Evolutionary conservation across 2,888 invertebrate species (phyloP), one percentile per base, ranked within the genome.

Genomic region (Gryllus longicercus): DNA sequence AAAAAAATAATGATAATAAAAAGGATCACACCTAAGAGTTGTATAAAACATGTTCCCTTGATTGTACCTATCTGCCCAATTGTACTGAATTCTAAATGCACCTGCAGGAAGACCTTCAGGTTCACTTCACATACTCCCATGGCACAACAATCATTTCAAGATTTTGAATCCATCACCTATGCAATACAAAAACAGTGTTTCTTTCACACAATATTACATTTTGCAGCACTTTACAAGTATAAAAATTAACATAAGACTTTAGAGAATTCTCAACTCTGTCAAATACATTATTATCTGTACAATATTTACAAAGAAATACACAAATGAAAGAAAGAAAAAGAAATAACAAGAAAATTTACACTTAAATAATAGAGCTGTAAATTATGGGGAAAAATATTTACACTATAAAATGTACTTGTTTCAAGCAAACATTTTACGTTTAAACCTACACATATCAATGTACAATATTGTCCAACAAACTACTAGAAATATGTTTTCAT

Each of bases 361-460:
- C 78, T 76, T 79, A 76, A 75, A 74, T 51, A 76, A 80, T 74
- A 81, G 51, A 78, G 74, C 51, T 79, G 78, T 78, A 74, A 80
- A 79, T 74, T 74, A 81, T 76, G 78, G 80, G 75, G 80, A 79
- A 77, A 76, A 81, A 74, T 81, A 78, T 78, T 63, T 78, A 78
- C 78, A 78, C 12, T 51, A 50, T 49, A 77, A 77, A 38, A 25
- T 77, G 49, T 38, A 38, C 38, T 49, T 77, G 25, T 51, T 14
- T 14, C 14, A 63, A 63, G 23, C 76, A 76, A 76, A 76, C 63
- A 14, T 63, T 63, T n/a, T 63, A 63, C 63, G n/a, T 76, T 21
- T 76, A 38, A 23, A 76, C 21, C 49, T 76, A 76, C 23, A 23
- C 21, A 16, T 38, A 16, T 76, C 23, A 76, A 76, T 38, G 23